Evolutionary conservation across 2,797 vertebrate genomes (phyloP).

Genomic region (Huso huso): DNA sequence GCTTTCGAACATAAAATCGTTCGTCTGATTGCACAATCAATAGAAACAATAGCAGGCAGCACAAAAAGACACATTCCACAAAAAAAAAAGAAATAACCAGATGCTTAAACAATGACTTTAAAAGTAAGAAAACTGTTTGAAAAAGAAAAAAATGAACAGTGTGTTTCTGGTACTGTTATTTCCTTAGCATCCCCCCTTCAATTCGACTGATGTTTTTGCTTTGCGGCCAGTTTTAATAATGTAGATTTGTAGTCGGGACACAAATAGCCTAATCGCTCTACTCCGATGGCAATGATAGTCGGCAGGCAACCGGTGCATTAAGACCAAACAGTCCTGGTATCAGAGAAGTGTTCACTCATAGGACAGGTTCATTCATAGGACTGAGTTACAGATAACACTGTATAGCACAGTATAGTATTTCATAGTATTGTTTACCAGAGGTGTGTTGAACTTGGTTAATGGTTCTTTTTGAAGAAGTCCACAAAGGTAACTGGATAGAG

Average conservation of each 20-base stretch:
- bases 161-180: too few relatives aligned
- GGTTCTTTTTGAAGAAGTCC: too few relatives aligned
- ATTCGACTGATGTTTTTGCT: too few relatives aligned
- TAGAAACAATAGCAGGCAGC: conserved; percentile 26
- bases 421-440: too few relatives aligned
- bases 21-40: conserved; percentile 26
- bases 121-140: conserved; percentile 33
- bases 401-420: too few relatives aligned
- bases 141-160: too few relatives aligned
- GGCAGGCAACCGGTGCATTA: background rate
- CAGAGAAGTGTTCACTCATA: background rate
- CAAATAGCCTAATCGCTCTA: too few relatives aligned
- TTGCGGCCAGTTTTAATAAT: too few relatives aligned
- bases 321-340: background rate
- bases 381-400: background rate
- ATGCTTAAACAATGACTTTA: conserved; percentile 36
- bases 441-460: too few relatives aligned
- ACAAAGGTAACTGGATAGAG: too few relatives aligned
- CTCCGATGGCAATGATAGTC: background rate
- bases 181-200: too few relatives aligned
- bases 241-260: too few relatives aligned
- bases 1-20: conserved; percentile 4
- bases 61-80: conserved; percentile 20
- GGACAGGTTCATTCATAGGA: background rate
- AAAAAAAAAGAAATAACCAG: conserved; percentile 24